Base-by-base conservation (phyloP, 2,797 vertebrate genomes). In the Babyrousa celebensis region DNA sequence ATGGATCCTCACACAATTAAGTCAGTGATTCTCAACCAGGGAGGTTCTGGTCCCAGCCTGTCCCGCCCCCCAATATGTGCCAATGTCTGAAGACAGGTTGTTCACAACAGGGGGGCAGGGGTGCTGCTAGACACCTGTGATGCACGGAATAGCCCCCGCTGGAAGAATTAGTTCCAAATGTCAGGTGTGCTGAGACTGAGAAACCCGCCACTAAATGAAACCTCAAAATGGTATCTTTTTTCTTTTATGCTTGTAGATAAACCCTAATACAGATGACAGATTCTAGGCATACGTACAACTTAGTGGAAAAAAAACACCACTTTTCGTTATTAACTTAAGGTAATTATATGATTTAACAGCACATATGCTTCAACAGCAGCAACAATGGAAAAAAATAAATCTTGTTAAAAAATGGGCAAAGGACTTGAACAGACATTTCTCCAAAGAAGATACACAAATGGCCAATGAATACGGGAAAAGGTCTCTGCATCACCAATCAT, bases 41-140 rank as follows among this genome's bases (percentile, higher is more conserved):
- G 27, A 3, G 1, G 6, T 8, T 6, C 36, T 14, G 18, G 1
- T 36, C 27, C 23, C 25, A 36, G 18, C 3, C 2, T 48, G 43
- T 10, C 43, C 43, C 6, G 43, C 43, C 10, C 10, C 3, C 5
- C 6, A 32, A 29, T 0, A 6, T 0, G 7, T 12, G n/a, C 52
- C 14, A 1, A 1, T 1, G 43, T 56, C 63, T n/a, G 25, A 16
- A 16, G 74, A 23, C 5, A 21, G 0, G 1, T 15, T 17, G 7
- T 58, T 56, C n/a, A 21, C 58, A 1, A 2, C 0, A 17, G 18
- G 63, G 56, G 32, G 15, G 20, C 2, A 7, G 5, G 10, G 3
- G 14, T 2, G 3, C 12, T 17, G 0, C 8, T 32, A 12, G 1
- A 6, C 0, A 4, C 2, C 2, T 23, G 0, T 0, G 9, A 1